Conservation (phyloP, 35 echinoderm and acorn worm genomes). For the Amphiura filiformis region DNA sequence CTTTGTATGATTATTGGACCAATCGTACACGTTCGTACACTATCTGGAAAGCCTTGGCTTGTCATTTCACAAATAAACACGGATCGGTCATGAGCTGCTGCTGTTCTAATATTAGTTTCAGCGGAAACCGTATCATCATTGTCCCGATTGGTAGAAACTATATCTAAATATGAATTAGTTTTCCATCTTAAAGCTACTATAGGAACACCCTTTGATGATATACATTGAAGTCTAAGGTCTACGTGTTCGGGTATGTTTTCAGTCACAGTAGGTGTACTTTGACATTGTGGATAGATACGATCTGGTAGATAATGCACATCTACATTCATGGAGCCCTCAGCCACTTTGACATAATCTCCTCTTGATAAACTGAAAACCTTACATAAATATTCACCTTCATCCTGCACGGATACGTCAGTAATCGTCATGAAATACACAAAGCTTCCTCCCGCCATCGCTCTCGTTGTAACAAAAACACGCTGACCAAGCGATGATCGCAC, state of each 20-base stretch:
- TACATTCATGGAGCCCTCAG: background rate
- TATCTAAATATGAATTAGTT: background rate
- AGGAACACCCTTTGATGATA: background rate
- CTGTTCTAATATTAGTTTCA: background rate
- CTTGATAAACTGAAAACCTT: background rate
- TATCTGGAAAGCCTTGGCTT: background rate
- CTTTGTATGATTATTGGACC: background rate
- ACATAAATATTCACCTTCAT: background rate
- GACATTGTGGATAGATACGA: background rate
- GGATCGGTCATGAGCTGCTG: background rate
- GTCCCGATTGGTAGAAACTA: no score
- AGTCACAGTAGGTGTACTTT: background rate
- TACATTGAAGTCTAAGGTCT: background rate
- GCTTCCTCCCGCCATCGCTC: background rate
- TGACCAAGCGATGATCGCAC: background rate
- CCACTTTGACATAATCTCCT: background rate
- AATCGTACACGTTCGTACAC: background rate
- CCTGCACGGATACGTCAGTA: background rate
- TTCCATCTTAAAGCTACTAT: background rate
- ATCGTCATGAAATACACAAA: background rate
- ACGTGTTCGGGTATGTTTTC: background rate
- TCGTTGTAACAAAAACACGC: background rate
- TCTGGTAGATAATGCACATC: background rate
- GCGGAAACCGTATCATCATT: background rate
- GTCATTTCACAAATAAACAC: background rate